phyloP scores from a whole-genome alignment of 2,888 invertebrate genomes.

The Gisinianus flammeolus region DNA sequence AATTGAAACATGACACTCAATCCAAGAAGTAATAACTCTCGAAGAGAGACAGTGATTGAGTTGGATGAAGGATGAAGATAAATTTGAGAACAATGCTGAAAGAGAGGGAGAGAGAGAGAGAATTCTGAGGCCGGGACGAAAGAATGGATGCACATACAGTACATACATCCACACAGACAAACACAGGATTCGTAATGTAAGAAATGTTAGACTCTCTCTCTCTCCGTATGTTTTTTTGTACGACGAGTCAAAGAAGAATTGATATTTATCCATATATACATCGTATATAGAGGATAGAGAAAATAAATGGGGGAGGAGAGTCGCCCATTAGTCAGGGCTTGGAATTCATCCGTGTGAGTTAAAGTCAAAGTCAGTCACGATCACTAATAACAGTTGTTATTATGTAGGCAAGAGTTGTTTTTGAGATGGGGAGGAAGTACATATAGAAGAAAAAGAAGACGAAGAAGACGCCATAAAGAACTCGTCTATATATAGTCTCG shows the following conservation, averaged over 20 bases:
- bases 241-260: not conserved
- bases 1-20: conserved; percentile 34
- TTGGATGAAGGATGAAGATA: conserved; percentile 35
- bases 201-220: no score
- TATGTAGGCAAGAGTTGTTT: not conserved
- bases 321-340: not conserved
- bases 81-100: conserved; percentile 30
- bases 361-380: conserved; percentile 1
- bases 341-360: not conserved
- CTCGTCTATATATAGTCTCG: no score
- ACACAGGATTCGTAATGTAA: not conserved
- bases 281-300: not conserved
- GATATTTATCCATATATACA: not conserved
- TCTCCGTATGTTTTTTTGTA: not conserved
- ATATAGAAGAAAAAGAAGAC: no score
- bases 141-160: no score
- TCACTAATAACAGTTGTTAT: conserved; percentile 21
- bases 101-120: not conserved
- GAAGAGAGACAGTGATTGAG: conserved; percentile 34
- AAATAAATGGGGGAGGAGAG: not conserved
- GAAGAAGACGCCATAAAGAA: no score
- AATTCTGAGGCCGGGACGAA: not conserved
- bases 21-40: conserved; percentile 31
- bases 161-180: no score
- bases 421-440: not conserved